Base-by-base conservation (phyloP, 2,113 vertebrate genomes). In the Archocentrus centrarchus region DNA sequence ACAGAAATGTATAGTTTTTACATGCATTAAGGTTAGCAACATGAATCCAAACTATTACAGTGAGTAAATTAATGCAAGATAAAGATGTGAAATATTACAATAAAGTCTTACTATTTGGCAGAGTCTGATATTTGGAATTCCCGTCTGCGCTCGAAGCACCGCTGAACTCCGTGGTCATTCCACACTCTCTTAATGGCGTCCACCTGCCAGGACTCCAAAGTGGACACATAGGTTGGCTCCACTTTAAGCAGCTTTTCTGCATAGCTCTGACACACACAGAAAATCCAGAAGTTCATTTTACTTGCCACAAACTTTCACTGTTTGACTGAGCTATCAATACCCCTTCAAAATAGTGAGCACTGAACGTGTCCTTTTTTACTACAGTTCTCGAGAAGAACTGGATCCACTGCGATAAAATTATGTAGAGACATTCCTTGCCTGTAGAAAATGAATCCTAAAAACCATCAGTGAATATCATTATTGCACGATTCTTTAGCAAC, bases 41-140 rank as follows among this genome's bases (percentile, higher is more conserved):
- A 75, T 13, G 8, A 75, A 63, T 81, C 17, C 30, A 20, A 15
- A 0, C 1, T 59, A 6, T 63, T 78, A 20, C n/a, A 70, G 7
- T 5, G 15, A 59, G 10, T 2, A 57, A 17, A 59, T 53, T 3
- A 11, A 55, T 62, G 8, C 18, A 53, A 41, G 6, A 62, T 24
- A 37, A 22, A 53, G 44, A 50, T 41, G 11, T 41, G 17, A 82
- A 37, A 58, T 2, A 66, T 20, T 35, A 59, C 60, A 17, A 80
- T 24, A 24, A 44, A 22, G 53, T 20, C 97, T 94, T 92, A 97
- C 96, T 97, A 97, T 92, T 97, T 96, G 75, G 96, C 93, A 1
- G 96, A 97, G 84, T 97, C 97, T 2, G 96, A 97, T 60, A 97
- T 85, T 85, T 98, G 96, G 79, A 95, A 97, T 58, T 98, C 96